Conservation (phyloP, 1,140 invertebrate species). For the Drosophila lacteicornis region DNA sequence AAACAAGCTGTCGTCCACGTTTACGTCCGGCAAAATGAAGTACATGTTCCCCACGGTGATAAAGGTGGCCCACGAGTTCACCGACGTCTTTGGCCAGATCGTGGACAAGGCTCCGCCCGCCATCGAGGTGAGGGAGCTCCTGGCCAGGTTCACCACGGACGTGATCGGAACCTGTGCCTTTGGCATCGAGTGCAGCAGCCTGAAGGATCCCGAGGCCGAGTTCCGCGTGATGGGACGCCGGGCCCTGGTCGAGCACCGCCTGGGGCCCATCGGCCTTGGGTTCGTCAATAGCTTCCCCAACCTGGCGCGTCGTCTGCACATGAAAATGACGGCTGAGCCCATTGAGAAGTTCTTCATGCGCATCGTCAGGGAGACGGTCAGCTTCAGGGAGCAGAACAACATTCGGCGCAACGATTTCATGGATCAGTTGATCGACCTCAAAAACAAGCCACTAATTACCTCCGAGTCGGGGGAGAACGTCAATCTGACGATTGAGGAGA, state of each 20-base stretch:
- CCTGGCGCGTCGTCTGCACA: constrained; percentile 40
- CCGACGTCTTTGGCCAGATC: constrained; percentile 52
- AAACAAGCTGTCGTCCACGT: constrained; percentile 86
- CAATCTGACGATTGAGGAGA: constrained; percentile 70
- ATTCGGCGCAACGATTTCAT: constrained; percentile 86
- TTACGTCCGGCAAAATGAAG: constrained; percentile 87
- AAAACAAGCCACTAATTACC: constrained; percentile 82
- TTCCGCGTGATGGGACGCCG: constrained; percentile 85
- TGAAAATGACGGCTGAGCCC: constrained; percentile 84
- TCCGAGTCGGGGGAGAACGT: constrained; percentile 61
- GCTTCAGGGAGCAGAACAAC: constrained; percentile 85
- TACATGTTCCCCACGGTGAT: constrained; percentile 85
- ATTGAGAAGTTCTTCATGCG: constrained; percentile 86
- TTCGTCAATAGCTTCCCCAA: constrained; percentile 64
- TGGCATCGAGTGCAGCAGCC: constrained; percentile 87
- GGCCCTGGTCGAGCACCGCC: constrained; percentile 47
- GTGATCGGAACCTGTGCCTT: constrained; percentile 88
- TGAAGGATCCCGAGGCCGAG: constrained; percentile 85
- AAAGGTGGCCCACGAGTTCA: constrained; percentile 76
- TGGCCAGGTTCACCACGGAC: constrained; percentile 80
- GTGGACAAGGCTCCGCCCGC: constrained; percentile 11
- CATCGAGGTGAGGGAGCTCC: constrained; percentile 69
- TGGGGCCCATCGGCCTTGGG: constrained; percentile 12
- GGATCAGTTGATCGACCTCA: constrained; percentile 86
- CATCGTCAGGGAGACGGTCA: constrained; percentile 85